Base-by-base conservation (phyloP, 2,113 vertebrate genomes). In the Tachycineta bicolor region DNA sequence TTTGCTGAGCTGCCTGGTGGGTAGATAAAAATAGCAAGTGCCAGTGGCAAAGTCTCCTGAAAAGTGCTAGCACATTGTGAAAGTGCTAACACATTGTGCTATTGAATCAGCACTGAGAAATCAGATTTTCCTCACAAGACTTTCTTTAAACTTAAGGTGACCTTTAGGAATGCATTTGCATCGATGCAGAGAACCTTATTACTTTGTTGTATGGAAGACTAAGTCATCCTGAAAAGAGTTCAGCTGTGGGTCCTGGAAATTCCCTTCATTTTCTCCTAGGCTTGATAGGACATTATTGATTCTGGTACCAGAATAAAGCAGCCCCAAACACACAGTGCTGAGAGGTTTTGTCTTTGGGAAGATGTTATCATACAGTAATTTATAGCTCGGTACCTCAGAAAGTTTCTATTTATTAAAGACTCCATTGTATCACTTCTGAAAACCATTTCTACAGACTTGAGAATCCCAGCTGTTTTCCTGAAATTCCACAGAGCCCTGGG, bases 81-180 rank as follows among this genome's bases (percentile, higher is more conserved):
- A 94, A 96, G 89, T 70, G 64, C 81, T 62, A 73, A 86, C 85
- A 86, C 69, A 3, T 85, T 21, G 91, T 96, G 97, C 87, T 96
- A 95, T 97, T 97, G 97, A 96, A 97, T 94, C 92, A 95, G 95
- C 93, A 92, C 80, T 79, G 87, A 97, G 96, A 97, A 96, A 96
- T 96, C 96, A 84, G 76, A 94, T 97, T 96, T 95, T 94, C 91
- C 85, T 96, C 90, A 52, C 83, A 87, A 94, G 7, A 1, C 68
- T 77, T 89, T 88, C 94, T 89, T 77, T 92, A 80, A 39, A 94
- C 79, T 96, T 83, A 41, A 95, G 59, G 93, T 96, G 97, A 96
- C 97, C 96, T 96, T 97, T 90, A 95, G 87, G 75, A 94, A 60
- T 82, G 87, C 58, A 95, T 88, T 93, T 92, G 59, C 94, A 75